Conservation (phyloP, 1,140 invertebrate species). For the Panagrolaimus sp. region DNA sequence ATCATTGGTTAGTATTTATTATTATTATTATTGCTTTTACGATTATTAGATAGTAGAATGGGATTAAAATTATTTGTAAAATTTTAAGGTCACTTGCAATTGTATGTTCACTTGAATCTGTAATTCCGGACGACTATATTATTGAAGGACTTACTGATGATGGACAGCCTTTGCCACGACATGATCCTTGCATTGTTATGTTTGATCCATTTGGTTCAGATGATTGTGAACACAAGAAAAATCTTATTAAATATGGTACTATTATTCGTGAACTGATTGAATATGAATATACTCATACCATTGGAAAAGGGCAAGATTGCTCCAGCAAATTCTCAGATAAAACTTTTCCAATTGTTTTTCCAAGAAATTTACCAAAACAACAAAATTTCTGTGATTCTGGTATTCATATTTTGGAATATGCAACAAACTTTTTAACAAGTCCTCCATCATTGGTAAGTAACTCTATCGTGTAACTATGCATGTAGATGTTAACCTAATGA, state of each 20-base stretch:
- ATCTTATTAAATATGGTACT: neutral
- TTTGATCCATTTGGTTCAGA: constrained; percentile 3
- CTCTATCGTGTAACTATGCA: no score
- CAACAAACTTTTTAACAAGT: neutral
- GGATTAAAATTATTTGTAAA: no score
- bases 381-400: neutral
- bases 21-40: no score
- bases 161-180: neutral
- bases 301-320: neutral
- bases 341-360: constrained; percentile 2
- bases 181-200: neutral
- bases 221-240: neutral
- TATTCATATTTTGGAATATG: constrained; percentile 4
- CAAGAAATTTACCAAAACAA: neutral
- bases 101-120: neutral
- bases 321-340: neutral
- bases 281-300: neutral
- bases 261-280: constrained; percentile 6
- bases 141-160: constrained; percentile 9
- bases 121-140: neutral
- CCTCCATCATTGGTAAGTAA: neutral
- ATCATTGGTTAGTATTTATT: neutral
- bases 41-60: no score
- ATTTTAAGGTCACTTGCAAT: neutral
- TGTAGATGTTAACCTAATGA: neutral